phyloP scores from a whole-genome alignment of 64 coral and sea anemone species.

The Montipora efflorescens region DNA sequence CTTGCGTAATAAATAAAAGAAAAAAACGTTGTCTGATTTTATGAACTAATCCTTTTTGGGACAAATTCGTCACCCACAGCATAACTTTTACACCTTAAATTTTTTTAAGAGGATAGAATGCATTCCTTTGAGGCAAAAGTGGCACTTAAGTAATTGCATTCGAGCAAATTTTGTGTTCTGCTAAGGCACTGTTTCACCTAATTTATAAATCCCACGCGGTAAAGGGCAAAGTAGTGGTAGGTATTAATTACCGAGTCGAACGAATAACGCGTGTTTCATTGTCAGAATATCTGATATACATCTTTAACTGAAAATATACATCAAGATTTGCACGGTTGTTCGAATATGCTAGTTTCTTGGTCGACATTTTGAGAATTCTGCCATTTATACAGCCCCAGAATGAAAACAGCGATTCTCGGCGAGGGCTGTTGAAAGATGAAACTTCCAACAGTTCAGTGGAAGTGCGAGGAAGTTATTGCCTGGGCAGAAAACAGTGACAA shows the following conservation, averaged over 20 bases:
- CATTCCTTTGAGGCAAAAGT: conserved; percentile 42
- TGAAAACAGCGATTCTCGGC: neutral
- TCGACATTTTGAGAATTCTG: neutral
- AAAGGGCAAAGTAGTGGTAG: neutral
- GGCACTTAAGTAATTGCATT: conserved; percentile 20
- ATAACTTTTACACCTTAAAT: conserved; percentile 12
- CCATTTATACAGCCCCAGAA: neutral
- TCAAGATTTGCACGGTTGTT: neutral
- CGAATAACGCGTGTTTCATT: neutral
- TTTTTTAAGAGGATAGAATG: neutral
- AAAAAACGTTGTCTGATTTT: neutral
- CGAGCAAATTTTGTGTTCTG: neutral
- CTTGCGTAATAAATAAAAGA: neutral
- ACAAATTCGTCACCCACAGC: conserved; percentile 2
- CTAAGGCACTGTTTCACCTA: neutral
- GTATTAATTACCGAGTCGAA: neutral
- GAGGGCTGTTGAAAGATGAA: neutral
- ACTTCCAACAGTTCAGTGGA: neutral
- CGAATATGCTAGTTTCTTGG: neutral
- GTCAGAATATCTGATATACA: neutral
- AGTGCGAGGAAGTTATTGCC: neutral
- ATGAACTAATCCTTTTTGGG: conserved; percentile 7
- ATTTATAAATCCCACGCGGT: neutral
- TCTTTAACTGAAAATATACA: neutral
- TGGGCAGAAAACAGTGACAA: neutral